phyloP scores from a whole-genome alignment of 2,888 invertebrate species.

The Aproaerema taeniolella region DNA sequence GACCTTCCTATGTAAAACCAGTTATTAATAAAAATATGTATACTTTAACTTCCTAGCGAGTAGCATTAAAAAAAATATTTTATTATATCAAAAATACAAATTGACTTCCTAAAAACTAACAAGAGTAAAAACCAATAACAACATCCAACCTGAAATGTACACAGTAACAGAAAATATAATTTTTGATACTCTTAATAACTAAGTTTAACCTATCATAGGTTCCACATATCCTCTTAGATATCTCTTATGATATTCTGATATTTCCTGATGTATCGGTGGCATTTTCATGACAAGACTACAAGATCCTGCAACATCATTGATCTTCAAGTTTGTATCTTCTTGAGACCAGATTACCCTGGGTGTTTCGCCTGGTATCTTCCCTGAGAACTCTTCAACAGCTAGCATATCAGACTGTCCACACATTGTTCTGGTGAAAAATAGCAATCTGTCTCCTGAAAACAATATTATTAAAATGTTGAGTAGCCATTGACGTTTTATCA shows the following conservation, averaged over 20 bases:
- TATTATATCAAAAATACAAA: too few relatives aligned
- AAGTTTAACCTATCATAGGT: not conserved
- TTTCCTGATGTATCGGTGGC: constrained; percentile 33
- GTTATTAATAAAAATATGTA: too few relatives aligned
- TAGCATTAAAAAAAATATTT: too few relatives aligned
- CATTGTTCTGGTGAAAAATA: constrained; percentile 44
- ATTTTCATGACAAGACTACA: constrained; percentile 37
- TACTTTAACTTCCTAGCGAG: too few relatives aligned
- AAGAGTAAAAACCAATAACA: too few relatives aligned
- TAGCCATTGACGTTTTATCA: too few relatives aligned
- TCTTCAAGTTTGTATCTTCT: constrained; percentile 26
- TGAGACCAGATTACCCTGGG: constrained; percentile 35
- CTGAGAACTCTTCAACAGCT: constrained; percentile 42
- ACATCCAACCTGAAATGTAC: too few relatives aligned
- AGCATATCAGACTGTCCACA: constrained; percentile 32
- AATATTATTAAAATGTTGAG: too few relatives aligned
- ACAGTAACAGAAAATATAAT: too few relatives aligned
- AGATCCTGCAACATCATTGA: constrained; percentile 51
- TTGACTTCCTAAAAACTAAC: too few relatives aligned
- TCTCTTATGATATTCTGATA: constrained; percentile 37
- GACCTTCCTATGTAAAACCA: too few relatives aligned
- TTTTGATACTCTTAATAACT: too few relatives aligned
- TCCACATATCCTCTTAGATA: constrained; percentile 33
- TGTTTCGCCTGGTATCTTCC: constrained; percentile 18
- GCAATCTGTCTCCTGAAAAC: constrained; percentile 43